Percentiles rank a stretch among this genome's conserved stretches.
Evolutionary conservation across 2,113 vertebrate species (phyloP).

Genomic region (Erinaceus europaeus): DNA sequence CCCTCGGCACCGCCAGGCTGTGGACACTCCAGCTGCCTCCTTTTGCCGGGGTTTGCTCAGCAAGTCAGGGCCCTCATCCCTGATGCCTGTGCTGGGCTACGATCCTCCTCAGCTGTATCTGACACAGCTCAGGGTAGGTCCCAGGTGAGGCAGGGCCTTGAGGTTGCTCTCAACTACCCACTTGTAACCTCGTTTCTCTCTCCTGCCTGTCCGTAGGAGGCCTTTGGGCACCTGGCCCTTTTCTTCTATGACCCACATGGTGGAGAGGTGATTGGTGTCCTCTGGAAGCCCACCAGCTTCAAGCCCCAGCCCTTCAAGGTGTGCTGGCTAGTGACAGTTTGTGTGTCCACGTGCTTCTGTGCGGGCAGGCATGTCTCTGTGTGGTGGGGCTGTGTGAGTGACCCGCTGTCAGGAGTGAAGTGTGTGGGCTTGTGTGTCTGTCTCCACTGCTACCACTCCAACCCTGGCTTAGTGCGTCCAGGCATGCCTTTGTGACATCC

Average conservation of each 20-base stretch:
- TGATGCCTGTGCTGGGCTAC: conserved; percentile 90
- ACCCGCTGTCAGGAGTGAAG: background rate
- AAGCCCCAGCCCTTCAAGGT: conserved; percentile 92
- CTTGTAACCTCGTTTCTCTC: background rate
- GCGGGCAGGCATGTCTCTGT: background rate
- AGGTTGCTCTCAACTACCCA: background rate
- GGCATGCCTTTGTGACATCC: background rate
- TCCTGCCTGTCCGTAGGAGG: conserved; percentile 80
- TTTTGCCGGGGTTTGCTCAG: conserved; percentile 84
- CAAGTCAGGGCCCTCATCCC: conserved; percentile 57
- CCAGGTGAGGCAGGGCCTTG: fast-evolving
- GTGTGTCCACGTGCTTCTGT: background rate
- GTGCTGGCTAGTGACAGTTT: background rate
- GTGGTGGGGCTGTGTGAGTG: background rate
- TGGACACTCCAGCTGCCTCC: conserved; percentile 83
- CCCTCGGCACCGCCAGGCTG: conserved; percentile 86
- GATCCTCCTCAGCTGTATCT: conserved; percentile 91
- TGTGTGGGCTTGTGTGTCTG: background rate
- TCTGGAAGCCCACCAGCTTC: conserved; percentile 96
- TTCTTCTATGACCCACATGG: conserved; percentile 95
- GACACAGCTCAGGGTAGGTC: conserved; percentile 90
- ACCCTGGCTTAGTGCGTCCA: background rate
- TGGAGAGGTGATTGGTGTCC: conserved; percentile 91
- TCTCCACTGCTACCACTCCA: background rate
- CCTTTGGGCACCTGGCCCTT: conserved; percentile 91